phyloP scores from a whole-genome alignment of 30 jellyfish, hydroid and myxozoan genomes.

The Mastigias papua region DNA sequence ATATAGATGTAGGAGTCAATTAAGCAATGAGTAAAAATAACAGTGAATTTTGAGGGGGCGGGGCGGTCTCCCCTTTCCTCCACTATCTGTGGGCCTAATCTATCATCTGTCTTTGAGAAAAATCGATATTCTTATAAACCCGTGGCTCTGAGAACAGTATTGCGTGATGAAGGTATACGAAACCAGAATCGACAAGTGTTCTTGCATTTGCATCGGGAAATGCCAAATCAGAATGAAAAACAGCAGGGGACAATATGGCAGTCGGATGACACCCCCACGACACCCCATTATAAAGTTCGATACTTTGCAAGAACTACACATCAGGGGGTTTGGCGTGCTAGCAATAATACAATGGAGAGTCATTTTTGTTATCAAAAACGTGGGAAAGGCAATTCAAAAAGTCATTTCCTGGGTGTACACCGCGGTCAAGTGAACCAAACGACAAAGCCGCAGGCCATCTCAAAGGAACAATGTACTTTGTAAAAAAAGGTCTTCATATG shows the following conservation, averaged over 20 bases:
- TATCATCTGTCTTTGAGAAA: too few species aligned
- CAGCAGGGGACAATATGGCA: not conserved
- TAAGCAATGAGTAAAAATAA: too few species aligned
- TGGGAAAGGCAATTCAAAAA: constrained; percentile 4
- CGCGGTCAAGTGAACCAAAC: constrained; percentile 8
- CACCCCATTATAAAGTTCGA: not conserved
- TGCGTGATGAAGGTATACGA: too few species aligned
- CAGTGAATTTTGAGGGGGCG: too few species aligned
- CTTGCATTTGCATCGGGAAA: not conserved
- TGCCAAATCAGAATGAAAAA: not conserved
- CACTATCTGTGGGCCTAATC: too few species aligned
- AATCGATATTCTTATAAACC: too few species aligned
- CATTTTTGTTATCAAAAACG: constrained; percentile 2
- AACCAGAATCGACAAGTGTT: too few species aligned
- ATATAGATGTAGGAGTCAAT: too few species aligned
- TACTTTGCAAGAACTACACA: not conserved
- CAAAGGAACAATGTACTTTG: not conserved
- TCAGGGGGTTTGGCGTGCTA: constrained; percentile 30
- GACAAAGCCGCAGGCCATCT: constrained; percentile 2
- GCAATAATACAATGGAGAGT: not conserved
- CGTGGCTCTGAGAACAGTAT: too few species aligned
- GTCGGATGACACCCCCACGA: not conserved
- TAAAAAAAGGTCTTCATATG: not conserved
- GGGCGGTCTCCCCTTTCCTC: too few species aligned
- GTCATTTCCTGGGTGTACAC: constrained; percentile 45